Conservation (phyloP, 30 jellyfish, hydroid and myxozoan species). For the Cassiopea xamachana region DNA sequence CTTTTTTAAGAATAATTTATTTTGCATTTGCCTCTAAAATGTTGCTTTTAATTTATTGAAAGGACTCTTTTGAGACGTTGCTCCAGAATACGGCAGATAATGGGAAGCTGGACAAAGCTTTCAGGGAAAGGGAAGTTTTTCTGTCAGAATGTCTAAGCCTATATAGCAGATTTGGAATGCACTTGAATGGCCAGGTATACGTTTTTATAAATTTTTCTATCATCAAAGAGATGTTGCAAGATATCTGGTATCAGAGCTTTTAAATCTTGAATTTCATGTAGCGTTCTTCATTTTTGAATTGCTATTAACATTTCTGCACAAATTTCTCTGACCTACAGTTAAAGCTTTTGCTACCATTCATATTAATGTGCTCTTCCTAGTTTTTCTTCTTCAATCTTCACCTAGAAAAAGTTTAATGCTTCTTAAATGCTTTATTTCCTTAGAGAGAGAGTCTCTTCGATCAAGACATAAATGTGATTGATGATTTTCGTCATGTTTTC, state of each 20-base stretch:
- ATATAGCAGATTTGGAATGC: slow-evolving; percentile 17
- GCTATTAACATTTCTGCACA: too few species aligned
- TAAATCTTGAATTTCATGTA: too few species aligned
- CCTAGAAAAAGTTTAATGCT: too few species aligned
- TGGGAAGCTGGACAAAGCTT: background rate
- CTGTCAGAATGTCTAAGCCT: slow-evolving; percentile 16
- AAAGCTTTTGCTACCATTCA: too few species aligned
- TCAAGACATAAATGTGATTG: slow-evolving; percentile 16
- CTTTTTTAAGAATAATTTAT: background rate
- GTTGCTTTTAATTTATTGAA: background rate
- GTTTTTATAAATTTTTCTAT: too few species aligned
- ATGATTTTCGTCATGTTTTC: background rate
- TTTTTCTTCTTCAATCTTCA: too few species aligned
- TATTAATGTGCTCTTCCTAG: too few species aligned
- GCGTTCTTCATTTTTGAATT: too few species aligned
- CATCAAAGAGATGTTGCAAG: too few species aligned
- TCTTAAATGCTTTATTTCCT: too few species aligned
- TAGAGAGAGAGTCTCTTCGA: slow-evolving; percentile 35
- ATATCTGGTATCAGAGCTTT: too few species aligned
- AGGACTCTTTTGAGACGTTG: slow-evolving; percentile 24
- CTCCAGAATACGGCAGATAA: background rate
- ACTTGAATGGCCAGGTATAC: slow-evolving; percentile 46
- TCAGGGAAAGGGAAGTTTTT: slow-evolving; percentile 14
- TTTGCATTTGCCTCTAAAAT: background rate
- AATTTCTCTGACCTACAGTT: too few species aligned